phyloP scores from a whole-genome alignment of 2,888 invertebrate species.

The Phyto melanocephala region DNA sequence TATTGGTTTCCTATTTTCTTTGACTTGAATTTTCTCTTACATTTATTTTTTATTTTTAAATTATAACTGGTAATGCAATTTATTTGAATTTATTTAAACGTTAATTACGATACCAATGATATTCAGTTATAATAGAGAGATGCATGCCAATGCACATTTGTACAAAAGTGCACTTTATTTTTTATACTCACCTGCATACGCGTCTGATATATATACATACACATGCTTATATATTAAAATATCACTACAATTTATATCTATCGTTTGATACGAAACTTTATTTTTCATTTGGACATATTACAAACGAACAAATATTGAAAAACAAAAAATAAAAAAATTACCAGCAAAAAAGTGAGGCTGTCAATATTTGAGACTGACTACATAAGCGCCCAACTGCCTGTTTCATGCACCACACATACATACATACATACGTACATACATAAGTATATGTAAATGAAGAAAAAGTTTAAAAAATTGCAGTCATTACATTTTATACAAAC shows the following conservation, averaged over 20 bases:
- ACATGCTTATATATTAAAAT: conserved; percentile 55
- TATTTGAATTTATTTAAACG: conserved; percentile 51
- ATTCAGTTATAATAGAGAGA: neutral
- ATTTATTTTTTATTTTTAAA: neutral
- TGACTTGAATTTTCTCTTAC: neutral
- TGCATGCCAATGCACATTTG: neutral
- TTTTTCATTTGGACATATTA: neutral
- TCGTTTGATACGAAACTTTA: conserved; percentile 46
- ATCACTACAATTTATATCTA: conserved; percentile 63
- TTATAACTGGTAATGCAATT: conserved; percentile 31
- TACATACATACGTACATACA: conserved; percentile 18
- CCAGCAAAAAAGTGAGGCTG: conserved; percentile 59
- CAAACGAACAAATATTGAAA: neutral
- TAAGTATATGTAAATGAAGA: conserved; percentile 49
- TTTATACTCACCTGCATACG: neutral
- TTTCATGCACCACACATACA: neutral
- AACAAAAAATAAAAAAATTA: conserved; percentile 44
- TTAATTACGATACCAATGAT: conserved; percentile 50
- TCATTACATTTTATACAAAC: conserved; percentile 49
- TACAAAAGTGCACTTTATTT: neutral
- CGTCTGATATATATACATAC: conserved; percentile 51
- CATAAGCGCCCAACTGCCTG: neutral
- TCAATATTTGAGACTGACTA: conserved; percentile 32
- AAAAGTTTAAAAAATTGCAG: conserved; percentile 2
- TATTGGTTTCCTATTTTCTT: conserved; percentile 26